Evolutionary conservation across 2,888 invertebrate species (phyloP).

Genomic region (Lithophane ornitopus): DNA sequence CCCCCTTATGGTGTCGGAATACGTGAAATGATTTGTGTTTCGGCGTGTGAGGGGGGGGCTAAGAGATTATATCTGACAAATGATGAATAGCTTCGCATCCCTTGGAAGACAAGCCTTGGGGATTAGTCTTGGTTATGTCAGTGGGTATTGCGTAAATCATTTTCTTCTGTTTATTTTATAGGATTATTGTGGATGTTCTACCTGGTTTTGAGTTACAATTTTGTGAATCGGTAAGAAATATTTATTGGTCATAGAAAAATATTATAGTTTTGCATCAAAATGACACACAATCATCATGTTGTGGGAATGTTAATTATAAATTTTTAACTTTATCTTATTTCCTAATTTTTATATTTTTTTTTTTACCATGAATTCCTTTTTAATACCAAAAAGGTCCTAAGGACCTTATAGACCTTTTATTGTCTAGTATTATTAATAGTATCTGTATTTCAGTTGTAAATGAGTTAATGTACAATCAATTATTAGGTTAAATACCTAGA

Average conservation of each 20-base stretch:
- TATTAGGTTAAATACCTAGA: too few relatives aligned
- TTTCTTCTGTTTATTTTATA: slow-evolving; percentile 1
- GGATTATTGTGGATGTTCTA: not conserved
- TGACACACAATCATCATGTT: not conserved
- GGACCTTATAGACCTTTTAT: not conserved
- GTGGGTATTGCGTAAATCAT: not conserved
- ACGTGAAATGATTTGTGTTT: slow-evolving; percentile 45
- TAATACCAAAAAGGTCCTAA: not conserved
- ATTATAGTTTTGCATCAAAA: not conserved
- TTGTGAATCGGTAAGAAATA: not conserved
- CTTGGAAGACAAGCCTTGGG: slow-evolving; percentile 15
- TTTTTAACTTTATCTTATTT: too few relatives aligned
- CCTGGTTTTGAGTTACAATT: not conserved
- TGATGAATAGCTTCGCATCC: slow-evolving; percentile 37
- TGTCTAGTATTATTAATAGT: too few relatives aligned
- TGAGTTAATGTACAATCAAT: not conserved
- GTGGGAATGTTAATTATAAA: not conserved
- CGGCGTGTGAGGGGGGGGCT: not conserved
- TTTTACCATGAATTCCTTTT: not conserved
- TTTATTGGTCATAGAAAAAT: not conserved
- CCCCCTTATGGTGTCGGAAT: slow-evolving; percentile 4
- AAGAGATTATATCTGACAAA: slow-evolving; percentile 54
- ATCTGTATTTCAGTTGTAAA: not conserved
- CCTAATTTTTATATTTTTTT: not conserved
- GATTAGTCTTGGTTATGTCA: slow-evolving; percentile 40